These are phyloP conservation scores for Pachyramphus minor DNA, from an alignment of 2,113 vertebrate species.

Conservation along the genomic window DNA sequence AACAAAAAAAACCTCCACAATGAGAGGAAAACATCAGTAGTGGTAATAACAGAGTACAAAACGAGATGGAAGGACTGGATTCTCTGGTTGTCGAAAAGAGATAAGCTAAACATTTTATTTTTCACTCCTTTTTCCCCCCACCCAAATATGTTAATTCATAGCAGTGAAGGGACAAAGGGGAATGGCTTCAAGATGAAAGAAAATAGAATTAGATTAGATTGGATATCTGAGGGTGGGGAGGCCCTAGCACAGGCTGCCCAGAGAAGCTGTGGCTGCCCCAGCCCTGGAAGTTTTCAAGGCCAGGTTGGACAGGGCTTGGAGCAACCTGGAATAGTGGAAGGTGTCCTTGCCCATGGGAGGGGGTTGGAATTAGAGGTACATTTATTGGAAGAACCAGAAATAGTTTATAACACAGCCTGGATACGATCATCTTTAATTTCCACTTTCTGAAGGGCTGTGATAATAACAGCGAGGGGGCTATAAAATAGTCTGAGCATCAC, in stretches of 20 bases:
- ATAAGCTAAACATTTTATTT: neutral
- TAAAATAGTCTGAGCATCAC: neutral
- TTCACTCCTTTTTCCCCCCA: neutral
- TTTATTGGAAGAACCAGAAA: neutral
- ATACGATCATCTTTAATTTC: neutral
- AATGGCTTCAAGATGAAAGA: neutral
- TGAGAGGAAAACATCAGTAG: conserved; percentile 34
- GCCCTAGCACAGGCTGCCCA: neutral
- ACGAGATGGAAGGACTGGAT: conserved; percentile 26
- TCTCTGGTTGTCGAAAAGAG: conserved; percentile 7
- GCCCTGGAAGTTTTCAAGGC: fast-evolving
- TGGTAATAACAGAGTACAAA: conserved; percentile 47
- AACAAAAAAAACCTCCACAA: neutral
- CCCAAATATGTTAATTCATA: neutral
- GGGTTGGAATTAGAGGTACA: too few species aligned
- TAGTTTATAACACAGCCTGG: neutral
- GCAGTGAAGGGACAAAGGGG: neutral
- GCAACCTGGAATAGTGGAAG: neutral
- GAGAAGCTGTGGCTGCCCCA: neutral
- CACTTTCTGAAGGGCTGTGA: neutral
- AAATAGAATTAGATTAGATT: neutral
- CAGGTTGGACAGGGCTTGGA: fast-evolving
- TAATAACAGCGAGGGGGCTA: neutral
- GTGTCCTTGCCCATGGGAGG: neutral
- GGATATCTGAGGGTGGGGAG: fast-evolving